Evolutionary conservation across 2,113 vertebrate genomes (phyloP), one percentile per base, ranked within the genome.

Genomic region (Bufo bufo): DNA sequence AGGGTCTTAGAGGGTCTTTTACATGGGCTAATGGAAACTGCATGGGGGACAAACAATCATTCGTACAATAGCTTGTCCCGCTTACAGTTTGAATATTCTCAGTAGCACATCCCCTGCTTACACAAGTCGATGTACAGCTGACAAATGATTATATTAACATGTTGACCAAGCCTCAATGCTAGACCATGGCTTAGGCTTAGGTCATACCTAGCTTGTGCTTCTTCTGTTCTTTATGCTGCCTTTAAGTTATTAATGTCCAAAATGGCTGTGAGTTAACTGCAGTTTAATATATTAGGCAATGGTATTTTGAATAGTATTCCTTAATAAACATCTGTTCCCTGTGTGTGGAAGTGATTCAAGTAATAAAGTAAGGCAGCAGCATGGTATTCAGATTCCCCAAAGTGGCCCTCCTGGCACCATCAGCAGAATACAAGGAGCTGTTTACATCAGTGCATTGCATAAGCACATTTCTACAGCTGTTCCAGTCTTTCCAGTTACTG

Each of bases 341-440:
- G 33, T 45, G 14, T 45, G 69, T 72, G 69, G 69, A 72, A 72
- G 33, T 1, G 69, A 72, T 72, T 45, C 69, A 74, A 75, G 69
- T 3, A 66, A 20, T 66, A 66, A 23, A 66, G 69, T 16, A 20
- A 16, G 50, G n/a, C 47, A 45, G 17, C 47, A 49, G 43, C 13
- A 19, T 75, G 45, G 17, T 75, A 50, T 75, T 75, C 72, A 2
- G 45, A 75, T 50, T 75, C 72, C 71, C 47, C 72, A 50, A 50
- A 75, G 45, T 75, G 72, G 47, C 17, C 72, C 72, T 75, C 45
- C 72, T 50, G 72, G 72, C 72, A 75, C 45, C 72, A 13, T 50
- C 45, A 75, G 72, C 72, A 75, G 71, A 49, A 74, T 74, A 74
- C 71, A 74, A 33, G 71, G 71, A 75, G 72, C 45, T 50, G 72